A percentile compares a stretch with the other conserved stretches of the same genome.
phyloP scores from a whole-genome alignment of 2,113 vertebrate species.

The Cebus imitator region DNA sequence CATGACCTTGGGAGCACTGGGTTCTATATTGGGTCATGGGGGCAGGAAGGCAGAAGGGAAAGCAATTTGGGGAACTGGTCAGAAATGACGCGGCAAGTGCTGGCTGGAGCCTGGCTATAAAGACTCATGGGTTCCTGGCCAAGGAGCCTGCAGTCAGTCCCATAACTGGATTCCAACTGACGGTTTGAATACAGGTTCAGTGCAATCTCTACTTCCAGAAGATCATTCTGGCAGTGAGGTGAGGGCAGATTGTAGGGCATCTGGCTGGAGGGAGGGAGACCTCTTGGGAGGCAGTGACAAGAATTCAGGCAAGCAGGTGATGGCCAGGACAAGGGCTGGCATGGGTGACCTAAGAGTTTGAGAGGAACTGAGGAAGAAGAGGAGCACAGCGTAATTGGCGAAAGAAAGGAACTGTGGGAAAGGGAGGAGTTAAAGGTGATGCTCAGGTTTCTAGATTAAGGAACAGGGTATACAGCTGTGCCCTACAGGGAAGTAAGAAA shows the following conservation, averaged over 20 bases:
- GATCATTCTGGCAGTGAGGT: background rate
- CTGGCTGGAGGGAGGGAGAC: background rate
- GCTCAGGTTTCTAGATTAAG: background rate
- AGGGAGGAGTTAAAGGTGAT: background rate
- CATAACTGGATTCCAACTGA: background rate
- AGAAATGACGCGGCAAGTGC: background rate
- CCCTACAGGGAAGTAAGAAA: background rate
- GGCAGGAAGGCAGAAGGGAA: background rate
- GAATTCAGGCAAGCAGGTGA: background rate
- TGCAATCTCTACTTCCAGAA: background rate
- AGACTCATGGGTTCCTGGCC: background rate
- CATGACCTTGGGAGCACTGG: background rate
- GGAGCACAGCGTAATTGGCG: background rate
- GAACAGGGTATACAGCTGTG: background rate
- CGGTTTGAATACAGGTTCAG: no score
- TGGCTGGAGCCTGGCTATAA: background rate
- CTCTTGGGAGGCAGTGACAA: background rate
- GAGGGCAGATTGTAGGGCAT: background rate
- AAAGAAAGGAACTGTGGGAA: background rate
- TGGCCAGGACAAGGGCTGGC: background rate
- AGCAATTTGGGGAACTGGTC: background rate
- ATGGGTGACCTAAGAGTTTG: background rate
- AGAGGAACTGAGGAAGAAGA: background rate
- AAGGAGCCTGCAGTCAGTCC: background rate
- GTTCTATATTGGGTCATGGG: background rate